These are phyloP conservation scores for Xenus cinereus DNA, from an alignment of 2,113 vertebrate genomes.

Conservation along the genomic window DNA sequence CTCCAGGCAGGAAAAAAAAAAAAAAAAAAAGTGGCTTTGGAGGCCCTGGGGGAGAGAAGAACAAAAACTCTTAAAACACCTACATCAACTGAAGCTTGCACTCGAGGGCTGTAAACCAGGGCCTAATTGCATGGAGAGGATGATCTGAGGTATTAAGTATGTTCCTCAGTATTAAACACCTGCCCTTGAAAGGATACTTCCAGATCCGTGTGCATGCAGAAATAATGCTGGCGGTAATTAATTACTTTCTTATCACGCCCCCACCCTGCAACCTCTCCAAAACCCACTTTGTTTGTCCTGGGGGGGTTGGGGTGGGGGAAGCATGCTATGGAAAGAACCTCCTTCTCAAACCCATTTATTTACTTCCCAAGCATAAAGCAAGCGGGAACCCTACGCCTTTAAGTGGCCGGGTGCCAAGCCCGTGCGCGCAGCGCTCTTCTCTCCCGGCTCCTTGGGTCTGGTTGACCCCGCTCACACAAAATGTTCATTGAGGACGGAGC, in stretches of 20 bases:
- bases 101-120: neutral
- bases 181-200: slow-evolving; percentile 15
- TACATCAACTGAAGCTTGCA: neutral
- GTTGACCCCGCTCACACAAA: slow-evolving; percentile 15
- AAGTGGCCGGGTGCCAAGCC: neutral
- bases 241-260: neutral
- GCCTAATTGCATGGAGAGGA: neutral
- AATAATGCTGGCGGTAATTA: neutral
- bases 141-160: neutral
- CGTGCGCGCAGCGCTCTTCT: neutral
- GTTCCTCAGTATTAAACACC: neutral
- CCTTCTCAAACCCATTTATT: neutral
- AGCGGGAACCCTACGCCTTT: neutral
- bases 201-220: neutral
- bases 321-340: neutral
- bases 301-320: fast-evolving
- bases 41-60: neutral
- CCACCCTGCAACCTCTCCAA: neutral
- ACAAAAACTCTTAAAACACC: neutral
- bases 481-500: slow-evolving; percentile 17
- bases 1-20: neutral
- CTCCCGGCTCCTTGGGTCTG: neutral
- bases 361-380: neutral
- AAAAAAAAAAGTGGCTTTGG: neutral
- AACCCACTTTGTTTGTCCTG: neutral